Conservation (phyloP, 2,797 vertebrate species). For the Hirundo rustica region DNA sequence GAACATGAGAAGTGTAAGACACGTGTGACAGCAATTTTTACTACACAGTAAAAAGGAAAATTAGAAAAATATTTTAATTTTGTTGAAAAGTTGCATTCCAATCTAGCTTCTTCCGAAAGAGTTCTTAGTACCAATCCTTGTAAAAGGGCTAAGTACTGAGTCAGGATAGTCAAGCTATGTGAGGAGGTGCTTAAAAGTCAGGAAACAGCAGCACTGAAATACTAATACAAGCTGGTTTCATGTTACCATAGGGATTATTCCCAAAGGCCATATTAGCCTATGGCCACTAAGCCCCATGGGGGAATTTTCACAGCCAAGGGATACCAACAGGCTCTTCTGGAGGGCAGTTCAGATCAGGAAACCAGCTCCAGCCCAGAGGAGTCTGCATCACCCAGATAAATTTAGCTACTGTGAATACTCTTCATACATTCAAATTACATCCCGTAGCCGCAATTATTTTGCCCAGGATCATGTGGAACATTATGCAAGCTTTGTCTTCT, state of each 20-base stretch:
- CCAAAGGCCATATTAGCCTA: slow-evolving; percentile 1
- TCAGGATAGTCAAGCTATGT: neutral
- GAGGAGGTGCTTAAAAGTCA: neutral
- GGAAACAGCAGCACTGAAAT: neutral
- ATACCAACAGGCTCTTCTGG: neutral
- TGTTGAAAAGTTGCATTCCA: neutral
- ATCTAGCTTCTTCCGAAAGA: neutral
- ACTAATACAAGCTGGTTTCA: neutral
- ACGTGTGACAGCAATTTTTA: neutral
- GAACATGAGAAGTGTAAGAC: neutral
- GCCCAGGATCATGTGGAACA: neutral
- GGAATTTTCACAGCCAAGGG: neutral
- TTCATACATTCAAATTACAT: neutral
- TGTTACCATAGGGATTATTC: slow-evolving; percentile 28
- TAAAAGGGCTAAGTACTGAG: neutral
- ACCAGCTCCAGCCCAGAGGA: neutral
- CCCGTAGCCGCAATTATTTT: slow-evolving; percentile 9
- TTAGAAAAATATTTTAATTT: neutral
- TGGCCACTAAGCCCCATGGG: neutral
- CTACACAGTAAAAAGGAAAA: neutral
- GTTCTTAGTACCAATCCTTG: neutral
- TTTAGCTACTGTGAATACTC: neutral
- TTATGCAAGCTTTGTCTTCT: slow-evolving; percentile 6
- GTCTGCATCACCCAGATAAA: neutral
- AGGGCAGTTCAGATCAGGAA: neutral